Base-by-base conservation (phyloP, 1,140 invertebrate species). In the Bombyx mori region DNA sequence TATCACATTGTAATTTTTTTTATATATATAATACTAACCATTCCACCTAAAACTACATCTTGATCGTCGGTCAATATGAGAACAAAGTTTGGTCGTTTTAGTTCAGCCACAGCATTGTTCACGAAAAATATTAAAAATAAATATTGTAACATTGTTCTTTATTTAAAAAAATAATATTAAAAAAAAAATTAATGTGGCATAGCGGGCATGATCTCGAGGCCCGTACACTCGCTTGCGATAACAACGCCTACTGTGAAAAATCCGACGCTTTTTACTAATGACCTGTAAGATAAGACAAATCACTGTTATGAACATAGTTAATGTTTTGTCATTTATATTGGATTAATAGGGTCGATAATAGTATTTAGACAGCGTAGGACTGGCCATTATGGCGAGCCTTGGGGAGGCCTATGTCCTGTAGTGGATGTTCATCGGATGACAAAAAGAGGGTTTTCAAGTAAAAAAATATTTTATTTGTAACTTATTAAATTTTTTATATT, bases 61-160 rank as follows among this genome's bases (percentile, higher is more conserved):
- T 96, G 94, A 89, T 97, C 96, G 83, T 97, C 96, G 9, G 94
- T 95, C 53, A 97, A 64, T 51, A 97, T 90, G 46, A 97, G 74
- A 45, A 97, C 88, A 65, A 97, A 93, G 82, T 97, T 97, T 45
- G 93, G 90, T 73, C 66, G 78, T 35, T 61, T 73, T 8, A 48
- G 47, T 54, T 68, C 66, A 58, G 68, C 70, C 53, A 68, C 42
- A 54, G 57, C 62, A n/a, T 54, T 42, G 56, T 60, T 51, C 26
- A 77, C 35, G 49, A 74, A 56, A 46, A 73, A 72, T 45, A 65
- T 61, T 60, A 83, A 61, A n/a, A 82, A 49, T 57, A 81, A 66
- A 75, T 73, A 77, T 70, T 66, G 75, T 68, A 81, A 71, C 82
- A 85, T 84, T 66, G 50, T 51, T 51, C 62, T 61, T 54, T 54